These are phyloP conservation scores for Calypte anna DNA, from an alignment of 2,113 vertebrate genomes.

Conservation along the genomic window DNA sequence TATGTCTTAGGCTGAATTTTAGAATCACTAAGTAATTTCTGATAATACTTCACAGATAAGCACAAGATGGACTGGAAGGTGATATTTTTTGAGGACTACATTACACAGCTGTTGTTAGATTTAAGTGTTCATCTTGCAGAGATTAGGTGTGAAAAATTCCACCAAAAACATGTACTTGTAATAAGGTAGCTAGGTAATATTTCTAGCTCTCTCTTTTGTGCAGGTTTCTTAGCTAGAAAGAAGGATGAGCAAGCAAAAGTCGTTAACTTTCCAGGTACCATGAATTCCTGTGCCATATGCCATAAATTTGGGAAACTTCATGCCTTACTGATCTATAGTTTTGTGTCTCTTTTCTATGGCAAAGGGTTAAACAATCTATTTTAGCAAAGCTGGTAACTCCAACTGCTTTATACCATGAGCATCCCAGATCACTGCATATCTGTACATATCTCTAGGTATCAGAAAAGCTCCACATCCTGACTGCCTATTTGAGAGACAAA, in stretches of 20 bases:
- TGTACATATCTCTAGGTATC: slow-evolving; percentile 74
- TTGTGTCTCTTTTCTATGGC: background rate
- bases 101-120: background rate
- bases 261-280: background rate
- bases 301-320: background rate
- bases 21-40: background rate
- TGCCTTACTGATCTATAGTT: background rate
- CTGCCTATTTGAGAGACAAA: slow-evolving; percentile 87
- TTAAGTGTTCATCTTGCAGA: background rate
- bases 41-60: background rate
- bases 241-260: background rate
- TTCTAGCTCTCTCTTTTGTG: background rate
- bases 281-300: background rate
- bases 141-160: background rate
- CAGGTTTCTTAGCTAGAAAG: background rate
- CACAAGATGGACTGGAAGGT: background rate
- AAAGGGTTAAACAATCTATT: background rate
- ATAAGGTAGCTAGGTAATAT: background rate
- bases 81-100: background rate
- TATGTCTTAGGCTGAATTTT: background rate
- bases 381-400: background rate
- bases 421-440: background rate
- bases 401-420: background rate
- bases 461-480: slow-evolving; percentile 89
- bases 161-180: background rate